Evolutionary conservation across 2,888 invertebrate genomes (phyloP).

Genomic region (Andrena marginata): DNA sequence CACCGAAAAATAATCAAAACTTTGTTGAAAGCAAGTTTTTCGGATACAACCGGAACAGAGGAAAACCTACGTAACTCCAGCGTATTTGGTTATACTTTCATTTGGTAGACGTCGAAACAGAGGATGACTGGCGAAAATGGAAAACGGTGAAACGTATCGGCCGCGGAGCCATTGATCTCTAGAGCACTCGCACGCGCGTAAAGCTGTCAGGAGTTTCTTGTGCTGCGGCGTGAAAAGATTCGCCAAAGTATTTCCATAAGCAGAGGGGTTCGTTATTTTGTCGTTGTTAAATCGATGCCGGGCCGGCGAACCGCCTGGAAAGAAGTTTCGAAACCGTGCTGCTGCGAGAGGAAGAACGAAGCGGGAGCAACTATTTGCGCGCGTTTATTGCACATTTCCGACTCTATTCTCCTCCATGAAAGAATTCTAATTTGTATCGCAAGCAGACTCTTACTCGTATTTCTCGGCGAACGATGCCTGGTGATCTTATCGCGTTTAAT

Average conservation of each 20-base stretch:
- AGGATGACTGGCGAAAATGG: neutral
- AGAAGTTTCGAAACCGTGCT: slow-evolving; percentile 10
- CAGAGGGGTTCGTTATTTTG: neutral
- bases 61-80: neutral
- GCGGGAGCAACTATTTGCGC: slow-evolving; percentile 14
- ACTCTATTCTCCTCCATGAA: slow-evolving; percentile 52
- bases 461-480: slow-evolving; percentile 20
- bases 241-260: neutral
- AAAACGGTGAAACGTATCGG: neutral
- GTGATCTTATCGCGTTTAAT: slow-evolving; percentile 37
- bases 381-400: slow-evolving; percentile 64
- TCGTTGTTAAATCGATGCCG: slow-evolving; percentile 26
- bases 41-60: too few species aligned
- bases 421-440: slow-evolving; percentile 56
- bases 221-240: neutral
- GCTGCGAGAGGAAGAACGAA: neutral
- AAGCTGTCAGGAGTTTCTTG: neutral
- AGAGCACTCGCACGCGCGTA: neutral
- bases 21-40: neutral
- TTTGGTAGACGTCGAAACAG: neutral
- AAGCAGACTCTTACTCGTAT: slow-evolving; percentile 16
- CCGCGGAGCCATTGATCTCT: slow-evolving; percentile 4
- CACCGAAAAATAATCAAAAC: neutral
- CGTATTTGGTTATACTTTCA: neutral
- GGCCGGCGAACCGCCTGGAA: too few species aligned